Evolutionary conservation across 2,113 vertebrate genomes (phyloP), one percentile per base, ranked within the genome.

Genomic region (Chinchilla lanigera): DNA sequence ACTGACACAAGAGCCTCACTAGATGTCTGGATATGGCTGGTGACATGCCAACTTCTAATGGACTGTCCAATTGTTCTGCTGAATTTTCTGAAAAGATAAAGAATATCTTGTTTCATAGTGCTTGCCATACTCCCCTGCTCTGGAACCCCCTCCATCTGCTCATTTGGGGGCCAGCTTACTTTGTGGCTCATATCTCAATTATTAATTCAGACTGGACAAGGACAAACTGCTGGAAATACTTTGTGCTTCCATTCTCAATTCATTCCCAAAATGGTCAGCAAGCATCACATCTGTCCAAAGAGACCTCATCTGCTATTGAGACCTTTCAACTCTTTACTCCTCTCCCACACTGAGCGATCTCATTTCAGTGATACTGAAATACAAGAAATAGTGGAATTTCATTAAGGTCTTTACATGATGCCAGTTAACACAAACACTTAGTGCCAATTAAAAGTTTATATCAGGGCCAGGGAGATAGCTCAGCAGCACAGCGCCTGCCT

Each of bases 1-100:
- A 93, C 38, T 30, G 69, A 95, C 95, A 67, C 69, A 97, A 44
- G 90, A 83, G 89, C 7, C 41, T 97, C 58, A n/a, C 89, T 98
- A 58, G 52, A 69, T 96, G 44, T 84, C 61, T 96, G 69, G 38
- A 92, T 92, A 65, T 81, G 14, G 41, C 90, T 98, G 96, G 96
- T 95, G 90, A 63, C 3, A 71, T 95, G 85, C 96, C 97, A 97
- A 75, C 10, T 95, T 97, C 97, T 97, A 98, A 97, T 95, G 95
- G 94, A 89, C 71, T 97, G 82, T 96, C 50, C 97, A 97, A 84
- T 90, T 97, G 69, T 97, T 97, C 95, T 97, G 89, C 96, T 97
- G 80, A 71, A 97, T 96, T 97, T 97, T 92, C 97, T 96, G 93
- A 97, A 93, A 95, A 96, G 75, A 97, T 97, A 97, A 92, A 95